Evolutionary conservation across 2,888 invertebrate genomes (phyloP), one percentile per base, ranked within the genome.

Genomic region (Coecobrya sp.): DNA sequence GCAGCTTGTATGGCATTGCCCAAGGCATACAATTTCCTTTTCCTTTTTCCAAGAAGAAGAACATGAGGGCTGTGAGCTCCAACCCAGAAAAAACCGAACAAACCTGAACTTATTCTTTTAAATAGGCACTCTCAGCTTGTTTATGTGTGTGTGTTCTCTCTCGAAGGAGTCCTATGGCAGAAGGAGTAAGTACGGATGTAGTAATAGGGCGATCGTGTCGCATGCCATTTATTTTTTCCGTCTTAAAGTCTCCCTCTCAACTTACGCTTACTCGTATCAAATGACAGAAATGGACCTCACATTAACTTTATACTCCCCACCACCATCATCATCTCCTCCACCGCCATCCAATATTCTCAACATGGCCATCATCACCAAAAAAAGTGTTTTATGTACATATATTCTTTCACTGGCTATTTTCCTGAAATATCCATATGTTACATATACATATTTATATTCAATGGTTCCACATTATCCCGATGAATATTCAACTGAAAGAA

Each of bases 1-100:
- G 19, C 19, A 45, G 10, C 25, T 86, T 73, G 73, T 86, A 89
- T 82, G 89, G 89, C 89, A 89, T 89, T 89, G 89, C 89, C 89
- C 70, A 89, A 84, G 84, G 89, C 89, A 36, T 84, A 89, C 89
- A 89, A 89, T 89, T 89, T 89, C 89, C 89, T 82, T 82, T 89
- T 89, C 88, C 82, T 89, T 68, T 76, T 79, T 52, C 49, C 25
- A 79, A 25, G 13, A 25, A 79, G 52, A 70, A 70, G 42, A 30
- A 30, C 70, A 65, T 65, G 62, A 1, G 25, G 22, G 25, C 16
- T n/a, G 59, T 13, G 25, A 42, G 19, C 19, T 73, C 73, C 42
- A 19, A 16, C n/a, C 16, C 25, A 27, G 68, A 55, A 25, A 59
- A 84, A 84, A 52, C 19, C 49, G 10, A 49, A 49, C 13, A 79